Evolutionary conservation across 2,797 vertebrate genomes (phyloP).

Genomic region (Mormyrus hasselquistii): DNA sequence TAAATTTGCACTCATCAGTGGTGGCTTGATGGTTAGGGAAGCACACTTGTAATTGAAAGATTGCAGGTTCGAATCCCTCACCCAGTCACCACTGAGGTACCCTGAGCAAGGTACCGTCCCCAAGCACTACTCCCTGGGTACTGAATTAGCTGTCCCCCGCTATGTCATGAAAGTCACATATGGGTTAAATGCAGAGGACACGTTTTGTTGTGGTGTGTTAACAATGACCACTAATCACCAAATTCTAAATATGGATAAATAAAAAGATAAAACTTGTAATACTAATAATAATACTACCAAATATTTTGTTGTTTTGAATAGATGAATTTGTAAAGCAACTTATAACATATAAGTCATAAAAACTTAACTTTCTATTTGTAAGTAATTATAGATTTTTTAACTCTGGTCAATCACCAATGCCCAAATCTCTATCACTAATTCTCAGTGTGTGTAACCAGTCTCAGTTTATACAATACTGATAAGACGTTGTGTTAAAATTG

Average conservation of each 20-base stretch:
- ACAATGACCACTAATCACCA: too few relatives aligned
- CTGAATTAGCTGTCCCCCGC: too few relatives aligned
- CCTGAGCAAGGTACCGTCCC: too few relatives aligned
- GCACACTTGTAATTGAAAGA: too few relatives aligned
- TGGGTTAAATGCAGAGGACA: too few relatives aligned
- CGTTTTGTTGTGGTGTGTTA: too few relatives aligned
- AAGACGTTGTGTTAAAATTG: neutral
- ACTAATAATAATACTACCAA: neutral
- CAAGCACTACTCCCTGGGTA: too few relatives aligned
- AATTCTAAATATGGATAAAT: neutral
- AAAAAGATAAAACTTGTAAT: neutral
- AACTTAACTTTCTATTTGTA: neutral
- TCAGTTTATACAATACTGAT: neutral
- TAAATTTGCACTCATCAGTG: neutral
- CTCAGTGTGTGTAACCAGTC: neutral
- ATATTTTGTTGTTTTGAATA: neutral
- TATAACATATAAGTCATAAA: neutral
- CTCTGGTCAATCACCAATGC: neutral
- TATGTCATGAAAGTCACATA: too few relatives aligned
- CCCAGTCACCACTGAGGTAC: too few relatives aligned
- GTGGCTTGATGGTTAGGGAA: too few relatives aligned
- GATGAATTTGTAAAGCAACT: neutral
- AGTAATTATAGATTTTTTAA: neutral
- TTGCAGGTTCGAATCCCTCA: too few relatives aligned
- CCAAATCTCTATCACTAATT: neutral